Percentiles rank a stretch among this genome's conserved stretches.
Conservation (phyloP, 2,888 invertebrate species). For the Agelastica alni region DNA sequence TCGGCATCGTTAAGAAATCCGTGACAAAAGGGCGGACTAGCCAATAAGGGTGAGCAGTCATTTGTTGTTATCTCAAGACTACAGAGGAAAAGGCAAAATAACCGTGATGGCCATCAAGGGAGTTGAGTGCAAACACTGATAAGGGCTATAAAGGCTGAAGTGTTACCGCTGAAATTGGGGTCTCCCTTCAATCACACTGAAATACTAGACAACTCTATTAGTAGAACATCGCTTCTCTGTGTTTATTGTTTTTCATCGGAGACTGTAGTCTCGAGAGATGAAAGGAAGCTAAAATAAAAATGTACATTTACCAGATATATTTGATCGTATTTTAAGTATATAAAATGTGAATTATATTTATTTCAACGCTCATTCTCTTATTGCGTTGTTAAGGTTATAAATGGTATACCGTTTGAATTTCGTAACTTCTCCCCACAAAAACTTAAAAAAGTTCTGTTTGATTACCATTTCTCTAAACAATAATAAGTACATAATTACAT, state of each 20-base stretch:
- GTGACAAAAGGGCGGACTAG: slow-evolving; percentile 26
- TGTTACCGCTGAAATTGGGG: slow-evolving; percentile 26
- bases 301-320: no score
- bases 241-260: slow-evolving; percentile 42
- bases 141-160: slow-evolving; percentile 43
- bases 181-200: slow-evolving; percentile 39
- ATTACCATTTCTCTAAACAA: no score
- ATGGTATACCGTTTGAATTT: no score
- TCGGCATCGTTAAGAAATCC: slow-evolving; percentile 8
- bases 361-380: no score
- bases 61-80: slow-evolving; percentile 49
- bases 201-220: slow-evolving; percentile 49
- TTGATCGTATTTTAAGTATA: no score
- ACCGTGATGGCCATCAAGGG: slow-evolving; percentile 44
- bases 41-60: slow-evolving; percentile 25
- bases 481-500: no score
- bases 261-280: no score
- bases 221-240: slow-evolving; percentile 39
- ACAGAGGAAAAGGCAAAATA: slow-evolving; percentile 45
- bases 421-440: no score
- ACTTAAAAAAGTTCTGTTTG: no score
- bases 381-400: no score
- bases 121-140: slow-evolving; percentile 47
- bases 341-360: no score
- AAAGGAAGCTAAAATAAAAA: no score